Evolutionary conservation across 2,888 invertebrate species (phyloP).

Genomic region (Drosophila setosimentum): DNA sequence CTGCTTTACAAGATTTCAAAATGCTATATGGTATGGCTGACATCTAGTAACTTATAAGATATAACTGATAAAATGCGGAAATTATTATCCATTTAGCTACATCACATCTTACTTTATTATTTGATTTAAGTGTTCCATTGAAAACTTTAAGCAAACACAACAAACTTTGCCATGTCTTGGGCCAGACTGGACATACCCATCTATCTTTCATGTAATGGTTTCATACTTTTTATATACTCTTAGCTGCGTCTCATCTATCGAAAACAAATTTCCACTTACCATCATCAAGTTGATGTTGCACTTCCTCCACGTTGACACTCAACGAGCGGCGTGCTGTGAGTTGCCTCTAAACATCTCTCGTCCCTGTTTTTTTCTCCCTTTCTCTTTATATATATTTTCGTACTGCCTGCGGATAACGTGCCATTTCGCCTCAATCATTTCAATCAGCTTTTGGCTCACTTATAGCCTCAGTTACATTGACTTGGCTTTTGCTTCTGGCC

Average conservation of each 20-base stretch:
- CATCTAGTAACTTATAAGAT: neutral
- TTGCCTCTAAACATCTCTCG: constrained; percentile 2
- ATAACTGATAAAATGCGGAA: too few species aligned
- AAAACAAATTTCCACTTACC: constrained; percentile 58
- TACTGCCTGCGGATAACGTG: constrained; percentile 57
- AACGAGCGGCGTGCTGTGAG: constrained; percentile 43
- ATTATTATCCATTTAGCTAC: too few species aligned
- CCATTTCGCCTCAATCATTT: constrained; percentile 78
- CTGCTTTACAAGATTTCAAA: neutral
- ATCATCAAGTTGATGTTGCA: constrained; percentile 53
- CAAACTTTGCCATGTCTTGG: constrained; percentile 2
- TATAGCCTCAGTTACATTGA: constrained; percentile 74
- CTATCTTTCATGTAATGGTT: constrained; percentile 17
- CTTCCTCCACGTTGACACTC: constrained; percentile 49
- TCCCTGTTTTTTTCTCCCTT: neutral
- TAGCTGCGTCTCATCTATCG: constrained; percentile 45
- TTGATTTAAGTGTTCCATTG: neutral
- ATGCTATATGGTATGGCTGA: neutral
- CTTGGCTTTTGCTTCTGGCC: constrained; percentile 74
- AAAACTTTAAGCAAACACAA: neutral
- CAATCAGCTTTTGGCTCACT: constrained; percentile 79
- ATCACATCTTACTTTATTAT: neutral
- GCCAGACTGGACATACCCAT: constrained; percentile 19
- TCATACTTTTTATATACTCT: constrained; percentile 26
- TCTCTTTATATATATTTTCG: neutral